These are phyloP conservation scores for Brachionus manjavacas DNA, from an alignment of 1,140 invertebrate genomes.

Conservation along the genomic window DNA sequence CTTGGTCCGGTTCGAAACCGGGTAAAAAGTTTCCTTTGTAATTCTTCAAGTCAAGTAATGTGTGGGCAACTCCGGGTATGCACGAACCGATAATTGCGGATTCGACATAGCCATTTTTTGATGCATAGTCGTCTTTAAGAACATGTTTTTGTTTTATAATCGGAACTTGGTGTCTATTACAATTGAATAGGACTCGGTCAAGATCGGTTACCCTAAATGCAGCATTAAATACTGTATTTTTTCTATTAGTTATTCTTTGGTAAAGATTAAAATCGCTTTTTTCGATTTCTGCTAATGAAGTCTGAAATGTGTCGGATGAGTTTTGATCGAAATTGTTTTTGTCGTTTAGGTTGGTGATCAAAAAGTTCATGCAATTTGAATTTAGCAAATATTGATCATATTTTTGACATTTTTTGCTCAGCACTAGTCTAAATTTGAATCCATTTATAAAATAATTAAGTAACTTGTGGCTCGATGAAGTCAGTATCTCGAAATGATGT, in stretches of 20 bases:
- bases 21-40: slow-evolving; percentile 40
- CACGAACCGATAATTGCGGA: not conserved
- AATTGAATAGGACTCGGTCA: slow-evolving; percentile 33
- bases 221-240: slow-evolving; percentile 33
- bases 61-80: slow-evolving; percentile 15
- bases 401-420: not conserved
- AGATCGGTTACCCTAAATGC: slow-evolving; percentile 26
- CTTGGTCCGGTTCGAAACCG: not conserved
- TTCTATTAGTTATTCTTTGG: not conserved
- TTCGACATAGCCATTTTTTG: slow-evolving; percentile 6
- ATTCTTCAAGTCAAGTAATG: slow-evolving; percentile 14
- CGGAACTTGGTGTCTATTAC: not conserved
- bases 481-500: slow-evolving; percentile 39
- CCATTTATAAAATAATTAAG: slow-evolving; percentile 34
- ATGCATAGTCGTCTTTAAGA: not conserved
- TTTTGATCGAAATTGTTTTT: not conserved
- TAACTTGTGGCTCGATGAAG: not conserved
- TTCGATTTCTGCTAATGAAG: slow-evolving; percentile 21
- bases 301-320: not conserved
- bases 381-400: slow-evolving; percentile 28
- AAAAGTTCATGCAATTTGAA: slow-evolving; percentile 37
- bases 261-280: not conserved
- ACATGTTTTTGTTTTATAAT: slow-evolving; percentile 10
- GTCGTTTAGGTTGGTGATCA: not conserved
- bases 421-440: slow-evolving; percentile 26